Evolutionary conservation across 2,888 invertebrate species (phyloP).

Genomic region (Nasonia oneida): DNA sequence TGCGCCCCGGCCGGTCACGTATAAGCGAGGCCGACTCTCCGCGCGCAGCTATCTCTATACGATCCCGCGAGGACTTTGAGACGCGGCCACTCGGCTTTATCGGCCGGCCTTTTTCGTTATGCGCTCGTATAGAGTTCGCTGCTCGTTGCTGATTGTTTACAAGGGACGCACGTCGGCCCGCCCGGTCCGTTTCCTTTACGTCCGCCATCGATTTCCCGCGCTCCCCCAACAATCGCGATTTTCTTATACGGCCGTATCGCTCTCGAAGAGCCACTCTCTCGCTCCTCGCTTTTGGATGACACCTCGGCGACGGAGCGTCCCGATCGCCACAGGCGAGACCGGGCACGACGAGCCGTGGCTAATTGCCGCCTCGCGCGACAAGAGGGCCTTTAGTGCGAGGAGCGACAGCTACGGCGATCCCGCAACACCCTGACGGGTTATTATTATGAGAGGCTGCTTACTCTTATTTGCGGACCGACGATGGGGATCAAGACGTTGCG

Average conservation of each 20-base stretch:
- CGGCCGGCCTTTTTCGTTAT: constrained; percentile 31
- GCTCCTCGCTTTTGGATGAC: constrained; percentile 31
- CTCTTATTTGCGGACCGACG: neutral
- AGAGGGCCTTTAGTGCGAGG: constrained; percentile 69
- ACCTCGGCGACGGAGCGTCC: neutral
- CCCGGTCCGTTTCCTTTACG: neutral
- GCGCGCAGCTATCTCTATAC: neutral
- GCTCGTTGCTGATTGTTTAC: constrained; percentile 53
- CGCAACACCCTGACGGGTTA: neutral
- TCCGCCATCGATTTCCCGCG: neutral
- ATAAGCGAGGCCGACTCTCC: neutral
- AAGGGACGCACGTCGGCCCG: neutral
- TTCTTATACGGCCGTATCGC: neutral
- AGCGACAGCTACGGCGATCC: neutral
- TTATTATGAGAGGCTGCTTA: neutral
- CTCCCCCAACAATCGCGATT: neutral
- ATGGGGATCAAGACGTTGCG: neutral
- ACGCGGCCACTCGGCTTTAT: constrained; percentile 36
- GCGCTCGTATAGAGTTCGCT: constrained; percentile 33
- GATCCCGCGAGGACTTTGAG: neutral
- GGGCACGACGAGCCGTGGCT: constrained; percentile 76
- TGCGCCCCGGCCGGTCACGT: constrained; percentile 22
- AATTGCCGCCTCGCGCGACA: constrained; percentile 74
- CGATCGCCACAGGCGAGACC: constrained; percentile 22
- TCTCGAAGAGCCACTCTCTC: neutral